phyloP scores from a whole-genome alignment of 2,113 vertebrate genomes.

The Clarias macrocephalus region DNA sequence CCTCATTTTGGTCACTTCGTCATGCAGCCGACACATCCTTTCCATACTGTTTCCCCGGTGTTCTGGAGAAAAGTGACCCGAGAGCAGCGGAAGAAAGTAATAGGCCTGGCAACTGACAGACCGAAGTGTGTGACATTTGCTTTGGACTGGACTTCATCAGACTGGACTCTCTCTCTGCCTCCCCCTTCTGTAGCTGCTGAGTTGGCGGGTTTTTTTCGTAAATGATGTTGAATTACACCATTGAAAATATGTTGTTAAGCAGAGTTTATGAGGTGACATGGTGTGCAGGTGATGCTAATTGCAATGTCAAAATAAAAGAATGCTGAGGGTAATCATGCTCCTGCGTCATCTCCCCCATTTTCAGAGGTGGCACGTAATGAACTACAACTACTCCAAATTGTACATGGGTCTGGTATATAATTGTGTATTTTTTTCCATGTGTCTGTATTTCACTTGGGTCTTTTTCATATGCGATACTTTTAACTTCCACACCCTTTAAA shows the following conservation, averaged over 20 bases:
- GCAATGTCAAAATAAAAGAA: conserved; percentile 11
- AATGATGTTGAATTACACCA: not conserved
- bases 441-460: no score
- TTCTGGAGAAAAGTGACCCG: conserved; percentile 29
- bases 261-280: not conserved
- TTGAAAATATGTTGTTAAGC: conserved; percentile 21
- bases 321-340: not conserved
- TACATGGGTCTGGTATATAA: no score
- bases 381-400: no score
- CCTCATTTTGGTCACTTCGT: not conserved
- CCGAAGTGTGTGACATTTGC: conserved; percentile 5
- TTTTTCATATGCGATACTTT: no score
- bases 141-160: conserved; percentile 13
- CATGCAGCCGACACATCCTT: conserved; percentile 31
- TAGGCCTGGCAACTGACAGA: not conserved
- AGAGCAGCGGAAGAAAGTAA: conserved; percentile 10
- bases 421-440: no score
- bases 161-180: not conserved
- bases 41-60: conserved; percentile 35
- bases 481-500: no score
- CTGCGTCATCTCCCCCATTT: conserved; percentile 20
- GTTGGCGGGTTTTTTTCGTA: not conserved
- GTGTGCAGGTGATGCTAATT: conserved; percentile 13
- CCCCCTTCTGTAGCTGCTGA: not conserved
- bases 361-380: not conserved